phyloP scores from a whole-genome alignment of 2,797 vertebrate genomes.

The Ispidina picta region DNA sequence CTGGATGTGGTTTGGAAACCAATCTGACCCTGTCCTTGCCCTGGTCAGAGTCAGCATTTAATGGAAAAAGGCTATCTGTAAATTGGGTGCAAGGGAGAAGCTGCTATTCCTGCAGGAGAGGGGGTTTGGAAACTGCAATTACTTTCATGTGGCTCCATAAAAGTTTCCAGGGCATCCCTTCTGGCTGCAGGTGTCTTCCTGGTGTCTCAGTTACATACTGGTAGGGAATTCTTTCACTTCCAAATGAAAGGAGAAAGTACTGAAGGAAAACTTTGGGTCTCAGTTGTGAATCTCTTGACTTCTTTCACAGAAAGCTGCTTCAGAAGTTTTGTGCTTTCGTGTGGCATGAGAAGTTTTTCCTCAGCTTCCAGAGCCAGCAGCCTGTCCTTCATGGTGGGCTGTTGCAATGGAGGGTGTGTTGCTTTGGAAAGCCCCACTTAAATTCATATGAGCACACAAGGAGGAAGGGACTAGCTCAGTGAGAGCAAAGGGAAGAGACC shows the following conservation, averaged over 20 bases:
- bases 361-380: not conserved
- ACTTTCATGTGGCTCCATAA: not conserved
- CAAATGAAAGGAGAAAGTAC: slow-evolving; percentile 1
- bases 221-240: not conserved
- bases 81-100: slow-evolving; percentile 50
- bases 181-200: slow-evolving; percentile 46
- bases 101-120: slow-evolving; percentile 51
- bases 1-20: slow-evolving; percentile 43
- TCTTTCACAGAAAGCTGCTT: not conserved
- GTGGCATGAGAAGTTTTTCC: not conserved
- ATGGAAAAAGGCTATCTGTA: not conserved
- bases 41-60: slow-evolving; percentile 21
- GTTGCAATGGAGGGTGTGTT: not conserved
- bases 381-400: not conserved
- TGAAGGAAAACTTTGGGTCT: slow-evolving; percentile 12
- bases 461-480: not conserved
- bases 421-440: not conserved
- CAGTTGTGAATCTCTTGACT: not conserved
- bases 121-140: slow-evolving; percentile 14
- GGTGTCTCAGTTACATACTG: not conserved
- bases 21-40: slow-evolving; percentile 18
- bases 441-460: not conserved
- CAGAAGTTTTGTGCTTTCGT: not conserved
- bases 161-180: slow-evolving; percentile 30
- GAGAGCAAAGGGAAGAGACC: not conserved